Conservation (phyloP, 1,140 invertebrate genomes). For the Rhagoletis pomonella region DNA sequence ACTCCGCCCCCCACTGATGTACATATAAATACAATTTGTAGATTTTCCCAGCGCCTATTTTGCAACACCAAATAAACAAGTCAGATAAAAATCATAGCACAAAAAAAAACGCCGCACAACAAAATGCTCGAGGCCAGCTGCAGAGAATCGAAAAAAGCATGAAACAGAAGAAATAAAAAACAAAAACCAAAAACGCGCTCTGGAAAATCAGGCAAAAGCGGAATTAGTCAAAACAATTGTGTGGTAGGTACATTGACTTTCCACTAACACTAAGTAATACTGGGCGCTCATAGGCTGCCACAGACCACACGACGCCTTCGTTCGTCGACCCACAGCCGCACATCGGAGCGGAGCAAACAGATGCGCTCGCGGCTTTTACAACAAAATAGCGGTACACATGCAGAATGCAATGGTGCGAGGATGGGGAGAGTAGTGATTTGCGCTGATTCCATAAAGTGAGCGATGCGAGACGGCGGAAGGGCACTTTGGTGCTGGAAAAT, state of each 20-base stretch:
- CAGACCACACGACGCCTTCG: conserved; percentile 22
- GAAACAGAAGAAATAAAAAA: background rate
- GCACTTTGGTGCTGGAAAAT: conserved; percentile 1
- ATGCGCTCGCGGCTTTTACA: background rate
- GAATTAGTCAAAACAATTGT: conserved; percentile 19
- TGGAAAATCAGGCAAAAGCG: conserved; percentile 3
- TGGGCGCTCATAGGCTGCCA: background rate
- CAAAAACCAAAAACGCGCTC: background rate
- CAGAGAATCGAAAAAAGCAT: background rate
- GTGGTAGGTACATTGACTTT: conserved; percentile 14
- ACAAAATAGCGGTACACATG: no score
- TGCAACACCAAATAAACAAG: background rate
- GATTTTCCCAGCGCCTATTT: conserved; percentile 5
- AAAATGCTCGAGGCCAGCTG: background rate
- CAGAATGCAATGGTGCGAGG: background rate
- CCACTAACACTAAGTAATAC: background rate
- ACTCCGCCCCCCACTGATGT: background rate
- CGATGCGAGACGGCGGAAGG: background rate
- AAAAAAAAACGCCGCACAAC: background rate
- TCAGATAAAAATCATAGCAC: background rate
- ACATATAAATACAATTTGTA: background rate
- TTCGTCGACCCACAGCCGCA: background rate
- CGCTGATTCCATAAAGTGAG: background rate
- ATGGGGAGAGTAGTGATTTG: background rate
- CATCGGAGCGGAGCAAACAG: background rate